Evolutionary conservation across 2,888 invertebrate genomes (phyloP), one percentile per base, ranked within the genome.

Genomic region (Drosophila neonasuta): DNA sequence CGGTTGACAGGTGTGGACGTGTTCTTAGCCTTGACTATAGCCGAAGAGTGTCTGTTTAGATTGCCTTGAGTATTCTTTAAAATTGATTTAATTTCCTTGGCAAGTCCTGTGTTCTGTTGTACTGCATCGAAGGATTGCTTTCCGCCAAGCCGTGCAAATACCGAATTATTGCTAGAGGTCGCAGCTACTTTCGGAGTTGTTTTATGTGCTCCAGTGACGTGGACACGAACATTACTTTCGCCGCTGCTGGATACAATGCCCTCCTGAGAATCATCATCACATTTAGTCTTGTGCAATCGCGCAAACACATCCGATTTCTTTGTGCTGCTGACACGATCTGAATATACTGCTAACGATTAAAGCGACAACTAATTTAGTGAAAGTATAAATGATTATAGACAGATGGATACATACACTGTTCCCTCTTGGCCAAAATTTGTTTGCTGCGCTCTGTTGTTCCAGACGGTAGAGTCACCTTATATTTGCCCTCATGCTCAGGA

Each of bases 401-500:
- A 5, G 5, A 5, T 44, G 20, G 24, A n/a, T n/a, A 55, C 89
- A 76, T 84, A 91, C 91, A 74, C 66, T 88, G 80, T 7, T 90
- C 90, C 39, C 90, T 86, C 66, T 91, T 91, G 7, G 90, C 91
- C 20, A 91, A 66, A 39, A 92, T 91, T 72, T 92, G 90, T 72
- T 92, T 91, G 73, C 92, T 92, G 52, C 92, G 90, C 39, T 91
- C 90, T 1, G 92, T 93, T 7, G 90, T 91, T 1, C 93, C 93
- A 5, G 90, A 84, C 0, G 93, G 93, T 81, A 93, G 89, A 62
- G 91, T 92, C 1, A 93, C 91, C 80, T 92, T 93, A 81, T 93
- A 93, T 62, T 91, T 90, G 8, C 92, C 93, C 79, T 93, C 93
- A 76, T 93, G 92, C 74, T 93, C 92, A 1, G 93, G 92, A 34